Evolutionary conservation across 1,140 invertebrate species (phyloP).

Genomic region (Batillaria attramentaria): DNA sequence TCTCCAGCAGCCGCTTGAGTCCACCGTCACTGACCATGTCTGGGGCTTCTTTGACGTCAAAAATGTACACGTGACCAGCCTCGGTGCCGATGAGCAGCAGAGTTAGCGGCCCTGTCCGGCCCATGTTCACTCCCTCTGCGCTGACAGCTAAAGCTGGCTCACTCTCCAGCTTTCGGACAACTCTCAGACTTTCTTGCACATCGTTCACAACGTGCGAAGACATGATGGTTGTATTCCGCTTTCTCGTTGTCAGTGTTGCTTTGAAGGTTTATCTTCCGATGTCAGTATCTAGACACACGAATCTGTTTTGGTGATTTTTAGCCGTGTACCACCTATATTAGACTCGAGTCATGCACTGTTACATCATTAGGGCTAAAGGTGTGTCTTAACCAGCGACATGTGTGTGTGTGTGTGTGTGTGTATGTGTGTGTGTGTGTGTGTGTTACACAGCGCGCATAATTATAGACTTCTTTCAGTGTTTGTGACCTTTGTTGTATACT

Average conservation of each 20-base stretch:
- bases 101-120: slow-evolving; percentile 80
- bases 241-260: too few relatives aligned
- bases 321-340: too few relatives aligned
- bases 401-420: not conserved
- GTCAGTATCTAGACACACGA: too few relatives aligned
- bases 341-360: too few relatives aligned
- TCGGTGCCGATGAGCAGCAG: slow-evolving; percentile 88
- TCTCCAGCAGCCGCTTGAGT: slow-evolving; percentile 86
- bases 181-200: not conserved
- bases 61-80: slow-evolving; percentile 79
- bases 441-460: not conserved
- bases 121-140: slow-evolving; percentile 88
- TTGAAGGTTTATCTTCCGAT: too few relatives aligned
- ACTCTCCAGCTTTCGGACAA: slow-evolving; percentile 20
- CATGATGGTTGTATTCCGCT: not conserved
- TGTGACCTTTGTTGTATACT: not conserved
- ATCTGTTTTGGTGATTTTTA: too few relatives aligned
- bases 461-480: not conserved
- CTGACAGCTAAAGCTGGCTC: slow-evolving; percentile 83
- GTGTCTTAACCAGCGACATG: too few relatives aligned
- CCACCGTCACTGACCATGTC: slow-evolving; percentile 83
- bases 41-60: slow-evolving; percentile 86
- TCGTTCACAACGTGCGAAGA: not conserved
- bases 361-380: too few relatives aligned
- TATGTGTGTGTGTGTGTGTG: not conserved